Evolutionary conservation across 2,113 vertebrate genomes (phyloP).

Genomic region (Pseudorectes ferrugineus): DNA sequence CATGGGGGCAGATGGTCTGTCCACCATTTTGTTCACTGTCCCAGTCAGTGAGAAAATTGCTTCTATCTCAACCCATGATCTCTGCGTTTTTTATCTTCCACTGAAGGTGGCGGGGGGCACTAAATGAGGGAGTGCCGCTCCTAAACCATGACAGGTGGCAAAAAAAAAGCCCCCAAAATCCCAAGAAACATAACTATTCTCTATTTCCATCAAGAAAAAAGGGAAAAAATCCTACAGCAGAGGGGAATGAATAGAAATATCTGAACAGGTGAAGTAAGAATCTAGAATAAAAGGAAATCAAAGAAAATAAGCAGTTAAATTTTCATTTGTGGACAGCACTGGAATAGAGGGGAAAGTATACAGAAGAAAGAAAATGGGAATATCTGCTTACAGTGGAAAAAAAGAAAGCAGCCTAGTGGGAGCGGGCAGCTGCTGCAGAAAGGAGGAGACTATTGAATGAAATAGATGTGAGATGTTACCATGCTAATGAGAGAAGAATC

Average conservation of each 20-base stretch:
- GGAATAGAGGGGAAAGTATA: background rate
- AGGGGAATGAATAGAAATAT: background rate
- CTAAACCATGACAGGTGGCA: background rate
- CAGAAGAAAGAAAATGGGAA: background rate
- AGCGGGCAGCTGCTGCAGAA: background rate
- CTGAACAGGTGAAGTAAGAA: background rate
- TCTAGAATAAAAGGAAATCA: background rate
- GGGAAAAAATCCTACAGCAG: accelerated
- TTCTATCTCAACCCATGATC: background rate
- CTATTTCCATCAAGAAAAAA: background rate
- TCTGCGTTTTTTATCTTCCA: background rate
- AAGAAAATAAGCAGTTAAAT: background rate
- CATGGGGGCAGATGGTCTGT: background rate
- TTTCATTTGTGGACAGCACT: background rate
- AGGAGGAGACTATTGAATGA: background rate
- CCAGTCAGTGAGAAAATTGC: background rate
- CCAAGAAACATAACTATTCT: background rate
- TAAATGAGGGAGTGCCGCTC: accelerated
- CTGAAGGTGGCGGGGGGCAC: accelerated
- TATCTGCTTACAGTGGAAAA: background rate
- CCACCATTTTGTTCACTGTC: background rate
- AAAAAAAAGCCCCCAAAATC: background rate
- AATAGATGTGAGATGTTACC: background rate
- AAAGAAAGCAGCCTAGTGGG: background rate
- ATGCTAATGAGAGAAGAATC: background rate